Percentiles rank a stretch among this genome's conserved stretches.
phyloP scores from a whole-genome alignment of 2,797 vertebrate species.

The Cossypha caffra region DNA sequence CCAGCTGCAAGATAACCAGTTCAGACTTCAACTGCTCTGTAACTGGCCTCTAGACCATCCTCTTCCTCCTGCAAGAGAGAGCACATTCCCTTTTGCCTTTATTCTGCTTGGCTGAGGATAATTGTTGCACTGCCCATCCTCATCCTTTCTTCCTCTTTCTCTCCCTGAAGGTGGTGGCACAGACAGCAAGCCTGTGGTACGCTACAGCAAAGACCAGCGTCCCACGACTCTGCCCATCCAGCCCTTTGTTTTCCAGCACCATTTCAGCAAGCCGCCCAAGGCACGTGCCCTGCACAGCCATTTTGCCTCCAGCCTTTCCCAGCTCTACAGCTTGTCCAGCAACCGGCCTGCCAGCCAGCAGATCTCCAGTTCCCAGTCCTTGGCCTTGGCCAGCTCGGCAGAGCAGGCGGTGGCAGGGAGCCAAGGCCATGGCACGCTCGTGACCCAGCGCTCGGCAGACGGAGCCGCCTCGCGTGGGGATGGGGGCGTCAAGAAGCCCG shows the following conservation, averaged over 20 bases:
- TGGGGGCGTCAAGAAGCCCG: slow-evolving; percentile 55
- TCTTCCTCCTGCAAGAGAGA: neutral
- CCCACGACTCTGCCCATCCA: slow-evolving; percentile 96
- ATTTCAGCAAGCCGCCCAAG: slow-evolving; percentile 85
- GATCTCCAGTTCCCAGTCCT: slow-evolving; percentile 60
- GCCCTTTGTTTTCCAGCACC: slow-evolving; percentile 96
- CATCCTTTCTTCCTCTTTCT: neutral
- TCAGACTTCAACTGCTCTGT: neutral
- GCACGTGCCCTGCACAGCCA: slow-evolving; percentile 86
- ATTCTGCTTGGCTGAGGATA: neutral
- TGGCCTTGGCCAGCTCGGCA: neutral
- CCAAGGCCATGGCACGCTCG: neutral
- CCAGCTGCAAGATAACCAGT: neutral
- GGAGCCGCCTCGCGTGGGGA: slow-evolving; percentile 49
- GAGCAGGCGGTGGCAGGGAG: neutral
- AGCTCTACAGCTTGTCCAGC: slow-evolving; percentile 82
- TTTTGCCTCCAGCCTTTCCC: slow-evolving; percentile 81
- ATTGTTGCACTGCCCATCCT: neutral
- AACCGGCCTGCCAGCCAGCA: slow-evolving; percentile 71
- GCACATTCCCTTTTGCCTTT: neutral
- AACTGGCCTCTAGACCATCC: neutral
- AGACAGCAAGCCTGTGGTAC: slow-evolving; percentile 84
- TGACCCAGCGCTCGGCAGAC: slow-evolving; percentile 29
- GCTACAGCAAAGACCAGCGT: slow-evolving; percentile 95
- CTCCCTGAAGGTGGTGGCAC: slow-evolving; percentile 73